Percentiles rank a stretch among this genome's conserved stretches.
Evolutionary conservation across 2,888 invertebrate species (phyloP).

Genomic region (Protonemura montana): DNA sequence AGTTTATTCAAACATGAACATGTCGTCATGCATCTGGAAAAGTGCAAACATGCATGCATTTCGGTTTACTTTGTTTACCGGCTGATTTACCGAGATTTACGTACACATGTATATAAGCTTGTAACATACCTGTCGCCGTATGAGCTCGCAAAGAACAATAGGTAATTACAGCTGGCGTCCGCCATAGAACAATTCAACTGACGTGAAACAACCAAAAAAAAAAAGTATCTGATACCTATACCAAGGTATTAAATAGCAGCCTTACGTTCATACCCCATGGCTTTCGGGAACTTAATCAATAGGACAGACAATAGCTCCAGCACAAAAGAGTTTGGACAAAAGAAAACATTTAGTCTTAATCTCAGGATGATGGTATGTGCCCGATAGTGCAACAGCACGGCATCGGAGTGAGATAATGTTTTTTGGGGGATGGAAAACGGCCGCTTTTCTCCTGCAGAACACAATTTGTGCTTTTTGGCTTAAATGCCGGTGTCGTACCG

Average conservation of each 20-base stretch:
- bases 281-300: background rate
- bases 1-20: background rate
- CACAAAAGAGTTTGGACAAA: background rate
- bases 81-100: background rate
- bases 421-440: too few relatives aligned
- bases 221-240: background rate
- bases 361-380: background rate
- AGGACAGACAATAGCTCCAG: background rate
- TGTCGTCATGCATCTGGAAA: background rate
- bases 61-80: background rate
- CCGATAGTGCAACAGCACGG: background rate
- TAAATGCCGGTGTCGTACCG: background rate
- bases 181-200: background rate
- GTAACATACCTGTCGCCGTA: background rate
- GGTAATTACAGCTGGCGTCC: background rate
- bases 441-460: background rate
- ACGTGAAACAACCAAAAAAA: background rate
- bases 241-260: background rate
- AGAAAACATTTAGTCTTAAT: constrained; percentile 12
- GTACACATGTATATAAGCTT: background rate
- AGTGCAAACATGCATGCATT: background rate
- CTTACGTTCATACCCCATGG: constrained; percentile 7
- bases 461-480: background rate
- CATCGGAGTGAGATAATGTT: background rate
- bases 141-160: background rate